Evolutionary conservation across 2,113 vertebrate species (phyloP), one percentile per base, ranked within the genome.

Genomic region (Hoplias malabaricus): DNA sequence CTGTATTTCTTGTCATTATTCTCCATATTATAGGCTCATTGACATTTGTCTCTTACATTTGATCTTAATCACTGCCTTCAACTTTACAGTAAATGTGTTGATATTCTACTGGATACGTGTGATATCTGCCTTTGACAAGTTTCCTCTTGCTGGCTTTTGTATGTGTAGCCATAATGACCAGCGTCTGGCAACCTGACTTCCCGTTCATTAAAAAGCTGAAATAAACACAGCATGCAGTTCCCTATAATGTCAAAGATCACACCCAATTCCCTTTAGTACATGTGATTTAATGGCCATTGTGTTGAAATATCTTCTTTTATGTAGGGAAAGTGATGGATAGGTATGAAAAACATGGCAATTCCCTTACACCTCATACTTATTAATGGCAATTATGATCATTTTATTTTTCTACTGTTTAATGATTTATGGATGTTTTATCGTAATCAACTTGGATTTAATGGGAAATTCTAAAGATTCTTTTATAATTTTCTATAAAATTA

Each of bases 151-250:
- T 14, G 21, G 68, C 29, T 27, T 19, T 69, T 71, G 57, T 75
- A 14, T 19, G 31, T 34, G 36, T 31, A 62, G 59, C 23, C 25
- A 34, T 38, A 11, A 42, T 14, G 11, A 36, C 14, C 5, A 6
- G 23, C 46, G 11, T 69, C 66, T 70, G 40, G 71, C 29, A 75
- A 78, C 76, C 65, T 29, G 40, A 80, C 69, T 79, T 82, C 73
- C 66, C 34, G 65, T 76, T 79, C 59, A 63, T 72, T 71, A 48
- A 21, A 29, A 6, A 53, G 27, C 23, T 27, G n/a, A 56, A 5
- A 3, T 10, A 13, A 42, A 69, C 36, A 36, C 14, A 3, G 4
- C 2, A 27, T 10, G 23, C 25, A 34, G 13, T 61, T 77, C 66
- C 59, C 40, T 21, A 11, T 36, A 72, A 40, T 72, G 19, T 46